Evolutionary conservation across 2,797 vertebrate species (phyloP).

Genomic region (Oceanodroma leucorhoa): DNA sequence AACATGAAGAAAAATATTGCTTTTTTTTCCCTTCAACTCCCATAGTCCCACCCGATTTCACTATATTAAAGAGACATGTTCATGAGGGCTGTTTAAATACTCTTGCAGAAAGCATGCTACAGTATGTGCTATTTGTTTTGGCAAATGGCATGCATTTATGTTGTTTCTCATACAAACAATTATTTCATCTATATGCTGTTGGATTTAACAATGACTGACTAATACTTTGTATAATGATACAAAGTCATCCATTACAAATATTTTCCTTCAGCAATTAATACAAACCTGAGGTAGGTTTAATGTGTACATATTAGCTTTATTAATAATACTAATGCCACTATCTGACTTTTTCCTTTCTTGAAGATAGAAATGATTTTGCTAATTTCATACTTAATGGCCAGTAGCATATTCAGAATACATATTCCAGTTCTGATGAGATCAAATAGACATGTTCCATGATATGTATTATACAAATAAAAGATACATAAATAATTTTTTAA

Average conservation of each 20-base stretch:
- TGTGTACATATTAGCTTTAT: neutral
- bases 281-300: neutral
- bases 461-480: slow-evolving; percentile 44
- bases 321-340: neutral
- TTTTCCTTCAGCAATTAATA: slow-evolving; percentile 11
- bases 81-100: neutral
- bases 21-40: neutral
- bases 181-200: neutral
- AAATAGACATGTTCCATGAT: slow-evolving; percentile 11
- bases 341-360: neutral
- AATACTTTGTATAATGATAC: slow-evolving; percentile 5
- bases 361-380: slow-evolving; percentile 1
- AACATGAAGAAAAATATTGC: neutral
- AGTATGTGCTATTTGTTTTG: neutral
- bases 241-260: neutral
- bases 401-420: neutral
- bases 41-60: neutral
- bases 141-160: neutral
- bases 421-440: slow-evolving; percentile 17
- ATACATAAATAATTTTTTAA: neutral
- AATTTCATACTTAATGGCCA: slow-evolving; percentile 28
- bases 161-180: neutral
- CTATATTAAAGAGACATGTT: neutral
- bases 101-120: neutral
- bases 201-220: neutral